A percentile compares a stretch with the other conserved stretches of the same genome.
Evolutionary conservation across 2,888 invertebrate genomes (phyloP).

Genomic region (Gymnocheta viridis): DNA sequence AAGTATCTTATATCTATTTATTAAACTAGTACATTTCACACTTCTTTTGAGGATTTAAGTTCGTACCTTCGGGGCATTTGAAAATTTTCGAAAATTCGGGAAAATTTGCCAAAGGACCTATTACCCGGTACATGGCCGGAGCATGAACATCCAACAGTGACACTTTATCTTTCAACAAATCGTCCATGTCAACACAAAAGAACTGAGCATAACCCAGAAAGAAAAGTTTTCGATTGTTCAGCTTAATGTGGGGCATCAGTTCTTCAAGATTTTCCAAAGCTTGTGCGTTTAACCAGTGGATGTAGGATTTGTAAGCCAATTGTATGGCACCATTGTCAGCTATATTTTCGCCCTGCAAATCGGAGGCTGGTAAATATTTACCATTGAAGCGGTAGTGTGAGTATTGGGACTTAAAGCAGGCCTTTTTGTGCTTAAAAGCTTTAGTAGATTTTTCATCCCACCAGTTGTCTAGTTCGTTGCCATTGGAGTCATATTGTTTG

Average conservation of each 20-base stretch:
- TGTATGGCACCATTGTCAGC: slow-evolving; percentile 80
- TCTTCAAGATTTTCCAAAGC: slow-evolving; percentile 71
- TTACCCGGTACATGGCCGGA: slow-evolving; percentile 76
- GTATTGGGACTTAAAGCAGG: slow-evolving; percentile 78
- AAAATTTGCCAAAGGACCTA: slow-evolving; percentile 77
- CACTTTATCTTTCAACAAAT: slow-evolving; percentile 75
- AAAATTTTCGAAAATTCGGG: slow-evolving; percentile 75
- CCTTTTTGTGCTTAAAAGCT: slow-evolving; percentile 73
- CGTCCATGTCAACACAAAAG: slow-evolving; percentile 76
- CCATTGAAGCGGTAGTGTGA: slow-evolving; percentile 75
- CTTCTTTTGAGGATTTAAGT: slow-evolving; percentile 75
- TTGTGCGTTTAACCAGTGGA: slow-evolving; percentile 71
- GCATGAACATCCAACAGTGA: slow-evolving; percentile 73
- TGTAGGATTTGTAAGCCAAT: slow-evolving; percentile 77
- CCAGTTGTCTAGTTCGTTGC: slow-evolving; percentile 70
- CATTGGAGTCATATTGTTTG: slow-evolving; percentile 71
- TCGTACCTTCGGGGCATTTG: slow-evolving; percentile 72
- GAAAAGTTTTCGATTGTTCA: slow-evolving; percentile 76
- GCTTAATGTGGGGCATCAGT: slow-evolving; percentile 74
- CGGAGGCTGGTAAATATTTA: slow-evolving; percentile 74
- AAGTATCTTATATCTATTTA: neutral
- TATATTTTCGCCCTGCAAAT: slow-evolving; percentile 77
- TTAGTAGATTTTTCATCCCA: slow-evolving; percentile 75
- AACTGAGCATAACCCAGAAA: slow-evolving; percentile 78
- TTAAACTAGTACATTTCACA: slow-evolving; percentile 75